A percentile compares a stretch with the other conserved stretches of the same genome.
phyloP scores from a whole-genome alignment of 2,888 invertebrate genomes.

The Drosophila recens region DNA sequence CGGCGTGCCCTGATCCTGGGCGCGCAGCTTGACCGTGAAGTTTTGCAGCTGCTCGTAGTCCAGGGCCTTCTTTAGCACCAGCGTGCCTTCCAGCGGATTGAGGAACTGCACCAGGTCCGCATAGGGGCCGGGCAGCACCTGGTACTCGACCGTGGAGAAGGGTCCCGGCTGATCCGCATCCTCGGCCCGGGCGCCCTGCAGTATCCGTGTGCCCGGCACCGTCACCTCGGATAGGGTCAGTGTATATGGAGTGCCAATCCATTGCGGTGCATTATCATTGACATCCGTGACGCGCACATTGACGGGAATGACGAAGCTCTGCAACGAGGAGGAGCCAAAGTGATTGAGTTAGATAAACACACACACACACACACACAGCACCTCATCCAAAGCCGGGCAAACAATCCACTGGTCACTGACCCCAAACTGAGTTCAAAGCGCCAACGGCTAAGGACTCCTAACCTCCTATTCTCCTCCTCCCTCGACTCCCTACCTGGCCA shows the following conservation, averaged over 20 bases:
- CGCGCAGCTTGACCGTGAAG: conserved; percentile 91
- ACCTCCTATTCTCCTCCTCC: conserved; percentile 2
- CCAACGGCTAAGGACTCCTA: conserved; percentile 30
- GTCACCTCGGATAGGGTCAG: conserved; percentile 94
- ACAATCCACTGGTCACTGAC: conserved; percentile 73
- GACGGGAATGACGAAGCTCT: conserved; percentile 85
- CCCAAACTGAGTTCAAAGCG: conserved; percentile 75
- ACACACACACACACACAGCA: conserved; percentile 58
- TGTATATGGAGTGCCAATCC: conserved; percentile 92
- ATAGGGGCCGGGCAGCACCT: conserved; percentile 91
- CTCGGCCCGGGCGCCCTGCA: conserved; percentile 91
- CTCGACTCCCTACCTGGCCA: conserved; percentile 7
- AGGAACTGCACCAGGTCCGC: conserved; percentile 93
- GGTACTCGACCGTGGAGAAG: conserved; percentile 94
- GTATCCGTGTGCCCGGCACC: conserved; percentile 89
- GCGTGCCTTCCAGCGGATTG: conserved; percentile 93
- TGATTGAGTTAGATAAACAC: conserved; percentile 66
- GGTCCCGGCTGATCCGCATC: conserved; percentile 96
- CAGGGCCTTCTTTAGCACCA: conserved; percentile 91
- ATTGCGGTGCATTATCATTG: conserved; percentile 95
- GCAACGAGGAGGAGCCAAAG: conserved; percentile 26
- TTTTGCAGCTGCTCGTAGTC: conserved; percentile 93
- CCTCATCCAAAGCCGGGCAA: conserved; percentile 8
- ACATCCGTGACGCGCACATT: conserved; percentile 92
- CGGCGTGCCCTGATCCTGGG: conserved; percentile 93